These are phyloP conservation scores for Meandrusa payeni DNA, from an alignment of 2,888 invertebrate species.

Conservation along the genomic window DNA sequence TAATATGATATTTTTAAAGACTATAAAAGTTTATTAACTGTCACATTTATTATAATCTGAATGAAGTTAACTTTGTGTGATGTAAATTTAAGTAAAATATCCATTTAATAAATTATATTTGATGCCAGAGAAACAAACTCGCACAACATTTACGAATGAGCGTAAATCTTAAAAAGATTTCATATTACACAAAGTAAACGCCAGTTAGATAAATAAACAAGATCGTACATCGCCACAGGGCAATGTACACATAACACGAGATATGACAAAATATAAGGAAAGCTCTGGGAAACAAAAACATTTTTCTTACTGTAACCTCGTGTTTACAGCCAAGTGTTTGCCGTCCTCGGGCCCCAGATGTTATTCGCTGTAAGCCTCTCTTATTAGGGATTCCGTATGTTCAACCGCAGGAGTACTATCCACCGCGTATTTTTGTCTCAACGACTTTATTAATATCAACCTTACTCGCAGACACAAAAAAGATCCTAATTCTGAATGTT, in stretches of 20 bases:
- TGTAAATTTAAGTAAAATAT: too few relatives aligned
- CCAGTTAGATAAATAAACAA: slow-evolving; percentile 23
- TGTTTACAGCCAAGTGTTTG: slow-evolving; percentile 75
- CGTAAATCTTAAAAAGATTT: slow-evolving; percentile 15
- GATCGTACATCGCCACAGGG: slow-evolving; percentile 21
- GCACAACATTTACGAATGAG: neutral
- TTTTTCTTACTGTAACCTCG: slow-evolving; percentile 68
- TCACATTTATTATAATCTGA: too few relatives aligned
- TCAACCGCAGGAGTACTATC: slow-evolving; percentile 51
- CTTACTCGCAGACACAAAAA: too few relatives aligned
- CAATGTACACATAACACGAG: slow-evolving; percentile 39
- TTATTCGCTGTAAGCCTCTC: slow-evolving; percentile 74
- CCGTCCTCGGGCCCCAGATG: slow-evolving; percentile 71
- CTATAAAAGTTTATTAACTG: too few relatives aligned
- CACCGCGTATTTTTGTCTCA: slow-evolving; percentile 60
- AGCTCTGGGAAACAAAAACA: slow-evolving; percentile 67
- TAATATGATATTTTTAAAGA: too few relatives aligned
- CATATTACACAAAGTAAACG: slow-evolving; percentile 17
- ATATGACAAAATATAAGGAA: slow-evolving; percentile 57
- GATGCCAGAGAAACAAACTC: neutral
- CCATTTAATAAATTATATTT: neutral
- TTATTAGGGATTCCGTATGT: slow-evolving; percentile 75
- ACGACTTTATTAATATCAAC: slow-evolving; percentile 59
- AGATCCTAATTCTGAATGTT: too few relatives aligned
- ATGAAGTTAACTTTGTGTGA: too few relatives aligned